Percentiles rank a stretch among this genome's conserved stretches.
phyloP scores from a whole-genome alignment of 1,140 invertebrate species.

The Listronotus oregonensis region DNA sequence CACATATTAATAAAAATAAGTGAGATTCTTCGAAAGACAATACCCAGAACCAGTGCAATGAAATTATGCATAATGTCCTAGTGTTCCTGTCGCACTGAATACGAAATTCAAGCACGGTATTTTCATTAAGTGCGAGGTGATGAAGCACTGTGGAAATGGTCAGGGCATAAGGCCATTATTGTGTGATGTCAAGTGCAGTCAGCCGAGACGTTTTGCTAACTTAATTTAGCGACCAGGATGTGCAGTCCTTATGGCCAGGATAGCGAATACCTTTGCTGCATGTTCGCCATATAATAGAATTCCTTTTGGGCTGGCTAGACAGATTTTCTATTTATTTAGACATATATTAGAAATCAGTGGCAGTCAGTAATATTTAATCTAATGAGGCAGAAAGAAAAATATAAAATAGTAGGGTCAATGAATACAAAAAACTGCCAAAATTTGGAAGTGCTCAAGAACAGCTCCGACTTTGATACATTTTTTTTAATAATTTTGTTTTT shows the following conservation, averaged over 20 bases:
- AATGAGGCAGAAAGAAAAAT: too few species aligned
- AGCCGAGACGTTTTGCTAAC: slow-evolving; percentile 48
- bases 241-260: slow-evolving; percentile 31
- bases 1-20: slow-evolving; percentile 40
- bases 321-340: not conserved
- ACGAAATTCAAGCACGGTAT: slow-evolving; percentile 47
- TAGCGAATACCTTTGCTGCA: slow-evolving; percentile 19
- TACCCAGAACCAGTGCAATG: slow-evolving; percentile 35
- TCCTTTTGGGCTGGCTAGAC: slow-evolving; percentile 18
- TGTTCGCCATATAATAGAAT: slow-evolving; percentile 34
- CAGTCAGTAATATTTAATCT: too few species aligned
- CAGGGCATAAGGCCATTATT: slow-evolving; percentile 44
- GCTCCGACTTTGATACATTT: too few species aligned
- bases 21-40: slow-evolving; percentile 39
- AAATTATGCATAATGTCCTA: slow-evolving; percentile 39
- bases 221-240: slow-evolving; percentile 44
- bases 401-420: too few species aligned
- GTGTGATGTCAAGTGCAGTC: slow-evolving; percentile 45
- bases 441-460: too few species aligned
- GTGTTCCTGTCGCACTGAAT: slow-evolving; percentile 40
- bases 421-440: too few species aligned
- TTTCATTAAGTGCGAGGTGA: slow-evolving; percentile 51
- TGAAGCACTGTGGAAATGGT: slow-evolving; percentile 47
- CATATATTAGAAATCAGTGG: not conserved
- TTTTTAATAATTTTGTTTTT: too few species aligned